These are phyloP conservation scores for Heptranchias perlo DNA, from an alignment of 2,113 vertebrate species.

Conservation along the genomic window DNA sequence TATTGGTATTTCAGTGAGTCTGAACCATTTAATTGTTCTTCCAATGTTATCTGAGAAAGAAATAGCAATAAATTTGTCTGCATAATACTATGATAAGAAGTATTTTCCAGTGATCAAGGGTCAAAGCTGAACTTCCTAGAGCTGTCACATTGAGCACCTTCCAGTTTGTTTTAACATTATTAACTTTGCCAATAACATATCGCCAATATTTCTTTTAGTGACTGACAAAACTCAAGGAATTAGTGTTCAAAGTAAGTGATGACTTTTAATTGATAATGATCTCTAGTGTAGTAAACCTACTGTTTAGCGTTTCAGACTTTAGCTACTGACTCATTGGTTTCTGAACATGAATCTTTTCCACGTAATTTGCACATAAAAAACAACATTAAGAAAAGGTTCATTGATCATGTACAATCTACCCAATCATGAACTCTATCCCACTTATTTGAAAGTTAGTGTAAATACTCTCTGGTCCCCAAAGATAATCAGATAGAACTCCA, in stretches of 20 bases:
- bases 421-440: no score
- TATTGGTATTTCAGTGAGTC: background rate
- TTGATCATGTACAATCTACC: background rate
- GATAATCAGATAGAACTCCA: no score
- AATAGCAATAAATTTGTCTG: background rate
- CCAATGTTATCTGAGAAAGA: no score
- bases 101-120: background rate
- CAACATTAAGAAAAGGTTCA: background rate
- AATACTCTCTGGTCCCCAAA: no score
- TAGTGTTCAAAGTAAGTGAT: background rate
- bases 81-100: background rate
- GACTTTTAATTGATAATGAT: background rate
- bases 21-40: background rate
- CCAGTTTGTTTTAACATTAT: background rate
- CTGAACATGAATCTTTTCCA: background rate
- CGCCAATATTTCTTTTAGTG: background rate
- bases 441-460: no score
- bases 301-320: background rate
- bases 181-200: background rate
- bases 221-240: background rate
- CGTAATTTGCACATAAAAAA: background rate
- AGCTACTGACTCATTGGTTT: background rate
- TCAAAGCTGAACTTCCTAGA: background rate
- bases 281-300: background rate
- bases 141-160: background rate